These are phyloP conservation scores for Dicrostonyx torquatus DNA, from an alignment of 2,797 vertebrate genomes.

Conservation along the genomic window DNA sequence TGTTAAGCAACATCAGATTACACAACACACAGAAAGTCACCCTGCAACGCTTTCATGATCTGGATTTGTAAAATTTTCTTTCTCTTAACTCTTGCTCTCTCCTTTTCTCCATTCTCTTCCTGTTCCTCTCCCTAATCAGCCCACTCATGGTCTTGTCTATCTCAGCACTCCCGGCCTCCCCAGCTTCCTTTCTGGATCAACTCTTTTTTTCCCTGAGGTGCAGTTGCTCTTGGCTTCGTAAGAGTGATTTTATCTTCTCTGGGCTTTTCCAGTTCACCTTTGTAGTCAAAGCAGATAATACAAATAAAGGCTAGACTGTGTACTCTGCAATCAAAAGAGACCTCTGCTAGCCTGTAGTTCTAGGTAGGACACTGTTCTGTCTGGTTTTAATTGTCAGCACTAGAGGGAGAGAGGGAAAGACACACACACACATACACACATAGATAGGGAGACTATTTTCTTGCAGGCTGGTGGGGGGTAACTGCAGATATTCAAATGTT, in stretches of 20 bases:
- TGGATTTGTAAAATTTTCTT: not conserved
- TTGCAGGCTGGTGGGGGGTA: not conserved
- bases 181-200: not conserved
- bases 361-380: not conserved
- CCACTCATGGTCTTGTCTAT: not conserved
- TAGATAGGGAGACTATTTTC: not conserved
- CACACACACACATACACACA: not conserved
- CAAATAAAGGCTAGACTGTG: not conserved
- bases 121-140: not conserved
- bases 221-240: not conserved
- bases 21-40: not conserved
- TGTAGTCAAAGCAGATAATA: not conserved
- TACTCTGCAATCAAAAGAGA: not conserved
- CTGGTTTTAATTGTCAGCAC: not conserved
- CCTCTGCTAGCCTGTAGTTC: not conserved
- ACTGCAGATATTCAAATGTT: not conserved
- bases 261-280: conserved; percentile 17
- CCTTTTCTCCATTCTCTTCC: not conserved
- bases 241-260: not conserved
- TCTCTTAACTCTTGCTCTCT: not conserved
- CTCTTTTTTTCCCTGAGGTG: not conserved
- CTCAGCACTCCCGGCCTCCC: not conserved
- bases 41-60: not conserved
- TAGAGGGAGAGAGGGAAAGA: not conserved
- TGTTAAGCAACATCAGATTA: conserved; percentile 20